Conservation (phyloP, 1,140 invertebrate genomes). For the Zophobas morio region DNA sequence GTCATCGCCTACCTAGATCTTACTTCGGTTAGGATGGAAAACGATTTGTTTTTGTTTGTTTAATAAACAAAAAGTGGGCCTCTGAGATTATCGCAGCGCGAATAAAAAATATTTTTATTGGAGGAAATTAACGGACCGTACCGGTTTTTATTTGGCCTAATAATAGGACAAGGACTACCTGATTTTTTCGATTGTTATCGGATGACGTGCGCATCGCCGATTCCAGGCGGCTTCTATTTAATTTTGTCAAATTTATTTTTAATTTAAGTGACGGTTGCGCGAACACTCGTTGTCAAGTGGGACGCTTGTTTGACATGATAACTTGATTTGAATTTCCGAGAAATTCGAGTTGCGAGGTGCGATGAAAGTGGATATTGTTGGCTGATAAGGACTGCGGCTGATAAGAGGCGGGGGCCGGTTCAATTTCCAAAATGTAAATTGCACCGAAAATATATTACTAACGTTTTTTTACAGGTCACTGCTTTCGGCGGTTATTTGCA, state of each 20-base stretch:
- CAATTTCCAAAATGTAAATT: no score
- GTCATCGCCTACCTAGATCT: constrained; percentile 16
- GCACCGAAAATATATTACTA: no score
- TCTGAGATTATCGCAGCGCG: not conserved
- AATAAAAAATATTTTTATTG: constrained; percentile 5
- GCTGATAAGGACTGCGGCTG: not conserved
- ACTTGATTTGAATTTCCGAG: constrained; percentile 1
- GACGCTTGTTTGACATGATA: constrained; percentile 10
- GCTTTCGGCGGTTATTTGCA: no score
- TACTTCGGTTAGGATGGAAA: not conserved
- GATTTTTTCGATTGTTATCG: constrained; percentile 7
- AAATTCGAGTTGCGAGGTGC: not conserved
- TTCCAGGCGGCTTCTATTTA: not conserved
- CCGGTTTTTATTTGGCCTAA: constrained; percentile 10
- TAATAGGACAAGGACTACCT: constrained; percentile 9
- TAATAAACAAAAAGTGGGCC: constrained; percentile 14
- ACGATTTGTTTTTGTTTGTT: constrained; percentile 9
- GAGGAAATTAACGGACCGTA: constrained; percentile 8
- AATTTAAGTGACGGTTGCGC: no score
- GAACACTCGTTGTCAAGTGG: constrained; percentile 12
- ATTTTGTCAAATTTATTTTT: constrained; percentile 17
- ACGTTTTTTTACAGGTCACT: no score
- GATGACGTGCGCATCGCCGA: no score
- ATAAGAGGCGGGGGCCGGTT: no score
- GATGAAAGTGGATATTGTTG: not conserved